Evolutionary conservation across 2,888 invertebrate species (phyloP).

Genomic region (Pemphredon lugubris): DNA sequence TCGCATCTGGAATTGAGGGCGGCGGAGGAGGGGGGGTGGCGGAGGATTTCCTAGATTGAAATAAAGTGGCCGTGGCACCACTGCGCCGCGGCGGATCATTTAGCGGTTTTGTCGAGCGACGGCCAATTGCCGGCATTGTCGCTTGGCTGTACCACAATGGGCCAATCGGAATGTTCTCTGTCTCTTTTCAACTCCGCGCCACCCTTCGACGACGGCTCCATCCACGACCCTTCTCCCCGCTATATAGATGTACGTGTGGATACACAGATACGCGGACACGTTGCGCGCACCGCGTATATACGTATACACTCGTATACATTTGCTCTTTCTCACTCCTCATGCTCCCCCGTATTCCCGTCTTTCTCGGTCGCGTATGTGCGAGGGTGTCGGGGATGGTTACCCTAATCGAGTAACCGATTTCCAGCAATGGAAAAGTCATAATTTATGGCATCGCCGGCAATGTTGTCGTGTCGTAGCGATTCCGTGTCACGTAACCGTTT

Average conservation of each 20-base stretch:
- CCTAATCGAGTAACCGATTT: slow-evolving; percentile 79
- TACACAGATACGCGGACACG: neutral
- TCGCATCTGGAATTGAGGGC: slow-evolving; percentile 73
- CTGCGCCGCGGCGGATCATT: slow-evolving; percentile 80
- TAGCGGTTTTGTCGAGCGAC: slow-evolving; percentile 82
- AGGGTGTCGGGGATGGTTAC: slow-evolving; percentile 74
- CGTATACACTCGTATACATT: slow-evolving; percentile 12
- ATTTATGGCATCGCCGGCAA: slow-evolving; percentile 34
- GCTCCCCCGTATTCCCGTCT: too few relatives aligned
- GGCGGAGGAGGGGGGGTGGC: slow-evolving; percentile 37
- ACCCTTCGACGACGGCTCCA: slow-evolving; percentile 60
- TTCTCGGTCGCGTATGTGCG: slow-evolving; percentile 24
- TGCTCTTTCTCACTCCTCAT: too few relatives aligned
- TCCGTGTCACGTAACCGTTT: too few relatives aligned
- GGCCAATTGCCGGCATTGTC: slow-evolving; percentile 82
- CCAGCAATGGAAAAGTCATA: slow-evolving; percentile 73
- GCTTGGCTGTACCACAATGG: slow-evolving; percentile 81
- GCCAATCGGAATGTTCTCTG: slow-evolving; percentile 81
- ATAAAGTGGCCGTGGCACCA: slow-evolving; percentile 80
- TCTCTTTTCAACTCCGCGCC: slow-evolving; percentile 73
- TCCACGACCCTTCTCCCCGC: slow-evolving; percentile 58
- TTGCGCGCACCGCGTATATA: neutral
- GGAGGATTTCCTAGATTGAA: slow-evolving; percentile 80
- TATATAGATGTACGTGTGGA: slow-evolving; percentile 15
- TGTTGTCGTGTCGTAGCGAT: neutral